These are phyloP conservation scores for Odontamblyopus rebecca DNA, from an alignment of 2,797 vertebrate genomes.

Conservation along the genomic window DNA sequence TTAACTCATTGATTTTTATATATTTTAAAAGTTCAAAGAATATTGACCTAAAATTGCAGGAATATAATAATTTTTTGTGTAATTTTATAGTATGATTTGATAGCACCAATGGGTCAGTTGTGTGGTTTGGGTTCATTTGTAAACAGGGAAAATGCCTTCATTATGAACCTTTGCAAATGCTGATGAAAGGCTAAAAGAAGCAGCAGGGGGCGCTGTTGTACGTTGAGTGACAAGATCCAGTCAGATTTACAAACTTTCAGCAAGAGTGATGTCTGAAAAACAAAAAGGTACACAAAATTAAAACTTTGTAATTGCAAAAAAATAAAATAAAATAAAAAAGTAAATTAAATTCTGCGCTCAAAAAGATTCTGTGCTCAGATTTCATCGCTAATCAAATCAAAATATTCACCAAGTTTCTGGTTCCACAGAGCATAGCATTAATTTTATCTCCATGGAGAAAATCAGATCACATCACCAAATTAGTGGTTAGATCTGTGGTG, in stretches of 20 bases:
- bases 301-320: background rate
- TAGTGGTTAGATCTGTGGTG: too few species aligned
- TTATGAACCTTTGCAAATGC: background rate
- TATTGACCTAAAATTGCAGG: background rate
- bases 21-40: background rate
- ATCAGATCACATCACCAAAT: too few species aligned
- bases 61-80: background rate
- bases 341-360: too few species aligned
- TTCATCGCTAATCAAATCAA: background rate
- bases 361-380: background rate
- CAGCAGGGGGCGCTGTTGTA: constrained; percentile 9
- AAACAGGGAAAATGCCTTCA: background rate
- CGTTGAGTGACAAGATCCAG: background rate
- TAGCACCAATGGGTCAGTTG: background rate
- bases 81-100: background rate
- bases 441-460: too few species aligned
- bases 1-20: too few species aligned
- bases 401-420: too few species aligned
- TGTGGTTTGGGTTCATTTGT: background rate
- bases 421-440: too few species aligned
- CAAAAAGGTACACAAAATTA: background rate
- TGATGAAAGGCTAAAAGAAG: background rate
- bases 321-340: background rate
- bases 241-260: background rate
- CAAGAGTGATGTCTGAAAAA: background rate